Percentiles rank a stretch among this genome's conserved stretches.
phyloP scores from a whole-genome alignment of 2,113 vertebrate species.

The Elachura formosa region DNA sequence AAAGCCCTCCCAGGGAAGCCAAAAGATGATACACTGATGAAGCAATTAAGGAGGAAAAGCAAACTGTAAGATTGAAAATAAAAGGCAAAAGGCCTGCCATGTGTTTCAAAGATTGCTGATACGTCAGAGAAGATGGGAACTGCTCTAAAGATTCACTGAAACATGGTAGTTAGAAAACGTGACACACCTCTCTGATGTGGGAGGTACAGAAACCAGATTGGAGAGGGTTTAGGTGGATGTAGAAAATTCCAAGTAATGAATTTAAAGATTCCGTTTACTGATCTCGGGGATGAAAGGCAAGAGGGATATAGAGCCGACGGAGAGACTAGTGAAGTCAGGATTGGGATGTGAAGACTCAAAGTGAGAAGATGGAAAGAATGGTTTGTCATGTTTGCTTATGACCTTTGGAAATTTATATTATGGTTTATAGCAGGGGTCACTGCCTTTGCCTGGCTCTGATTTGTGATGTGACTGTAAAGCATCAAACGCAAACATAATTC shows the following conservation, averaged over 20 bases:
- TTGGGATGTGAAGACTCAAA: background rate
- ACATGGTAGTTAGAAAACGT: background rate
- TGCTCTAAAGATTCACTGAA: background rate
- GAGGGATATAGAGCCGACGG: background rate
- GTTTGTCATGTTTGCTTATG: background rate
- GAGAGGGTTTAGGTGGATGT: background rate
- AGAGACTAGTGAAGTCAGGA: background rate
- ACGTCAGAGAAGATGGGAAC: background rate
- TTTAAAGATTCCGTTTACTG: background rate
- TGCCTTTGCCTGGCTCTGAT: background rate
- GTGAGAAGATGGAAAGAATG: background rate
- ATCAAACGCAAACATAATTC: background rate
- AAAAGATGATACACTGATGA: background rate
- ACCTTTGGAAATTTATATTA: background rate
- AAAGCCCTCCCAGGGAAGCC: background rate
- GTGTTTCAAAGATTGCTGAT: background rate
- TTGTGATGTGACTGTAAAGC: background rate
- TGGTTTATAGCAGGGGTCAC: background rate
- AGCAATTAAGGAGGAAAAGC: background rate
- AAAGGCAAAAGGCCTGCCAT: background rate
- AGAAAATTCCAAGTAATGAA: background rate
- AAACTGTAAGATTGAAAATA: background rate
- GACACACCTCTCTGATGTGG: background rate
- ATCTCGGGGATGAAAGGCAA: background rate
- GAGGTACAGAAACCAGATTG: background rate